Percentiles rank a stretch among this genome's conserved stretches.
These are phyloP conservation scores for Andrena marginata DNA, from an alignment of 2,888 invertebrate species.

Conservation along the genomic window DNA sequence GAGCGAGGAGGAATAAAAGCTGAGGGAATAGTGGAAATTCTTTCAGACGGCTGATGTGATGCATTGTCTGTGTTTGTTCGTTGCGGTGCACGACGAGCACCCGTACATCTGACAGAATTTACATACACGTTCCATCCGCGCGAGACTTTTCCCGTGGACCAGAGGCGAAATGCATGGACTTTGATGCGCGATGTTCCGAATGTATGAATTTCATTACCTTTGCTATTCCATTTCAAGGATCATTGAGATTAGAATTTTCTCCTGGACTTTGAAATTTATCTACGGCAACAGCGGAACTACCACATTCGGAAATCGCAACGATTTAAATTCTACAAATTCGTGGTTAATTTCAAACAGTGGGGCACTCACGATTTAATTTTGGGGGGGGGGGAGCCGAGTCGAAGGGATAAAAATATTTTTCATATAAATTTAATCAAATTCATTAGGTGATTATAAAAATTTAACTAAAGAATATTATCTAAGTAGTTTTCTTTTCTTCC, in stretches of 20 bases:
- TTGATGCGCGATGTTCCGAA: slow-evolving; percentile 7
- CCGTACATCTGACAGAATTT: slow-evolving; percentile 22
- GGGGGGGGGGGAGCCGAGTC: no score
- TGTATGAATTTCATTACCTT: slow-evolving; percentile 21
- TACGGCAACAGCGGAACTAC: no score
- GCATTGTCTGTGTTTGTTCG: slow-evolving; percentile 67
- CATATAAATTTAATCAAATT: no score
- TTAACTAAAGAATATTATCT: no score
- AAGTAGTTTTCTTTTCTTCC: no score
- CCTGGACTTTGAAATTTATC: neutral
- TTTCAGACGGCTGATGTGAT: slow-evolving; percentile 63
- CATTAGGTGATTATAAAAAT: no score
- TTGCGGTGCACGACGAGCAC: slow-evolving; percentile 21
- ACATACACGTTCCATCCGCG: slow-evolving; percentile 21
- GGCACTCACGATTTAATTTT: no score
- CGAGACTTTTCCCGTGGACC: slow-evolving; percentile 20
- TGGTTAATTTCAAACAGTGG: no score
- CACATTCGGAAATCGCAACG: no score
- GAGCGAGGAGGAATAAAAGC: slow-evolving; percentile 42
- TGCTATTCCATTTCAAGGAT: slow-evolving; percentile 3
- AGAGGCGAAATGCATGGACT: slow-evolving; percentile 24
- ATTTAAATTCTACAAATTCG: no score
- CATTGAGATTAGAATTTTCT: neutral
- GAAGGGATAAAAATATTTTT: no score
- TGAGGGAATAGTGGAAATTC: slow-evolving; percentile 66